Evolutionary conservation across 2,797 vertebrate species (phyloP), one percentile per base, ranked within the genome.

Genomic region (Lutjanus campechanus): DNA sequence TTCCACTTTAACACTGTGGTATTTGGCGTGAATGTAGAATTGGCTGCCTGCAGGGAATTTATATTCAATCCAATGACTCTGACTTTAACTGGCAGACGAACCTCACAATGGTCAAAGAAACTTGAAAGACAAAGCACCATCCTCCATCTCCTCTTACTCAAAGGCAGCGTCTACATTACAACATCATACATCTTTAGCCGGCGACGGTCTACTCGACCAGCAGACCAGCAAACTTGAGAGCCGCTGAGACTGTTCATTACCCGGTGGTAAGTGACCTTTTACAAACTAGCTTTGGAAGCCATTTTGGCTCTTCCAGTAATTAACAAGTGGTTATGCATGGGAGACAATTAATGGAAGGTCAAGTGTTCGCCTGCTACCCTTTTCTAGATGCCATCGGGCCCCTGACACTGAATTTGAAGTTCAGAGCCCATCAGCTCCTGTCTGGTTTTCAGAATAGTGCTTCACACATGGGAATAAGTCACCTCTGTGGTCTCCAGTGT

Each of bases 301-400:
- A 93, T 90, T 93, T 92, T 92, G 89, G 85, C 83, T 94, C 84
- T 86, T 81, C 69, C 76, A 92, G 85, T 94, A 94, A 94, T 94
- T 95, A 94, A 94, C 90, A 94, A 94, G 89, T 93, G 89, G 91
- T 93, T 93, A 92, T 94, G 92, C 90, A 93, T 89, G 84, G 87
- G 61, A 93, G 91, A 94, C 89, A 92, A 94, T 94, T 95, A 93
- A 94, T 86, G 91, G 92, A 94, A 94, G 93, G 92, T 93, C 91
- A 94, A 94, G 92, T 90, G 90, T 90, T 93, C 68, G 59, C 78
- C 83, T 74, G 86, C 80, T 92, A 92, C 86, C 87, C 85, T 93
- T 94, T 93, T 82, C 90, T 83, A 82, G 87, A 90, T 72, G 80
- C 90, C 89, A 86, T 74, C 78, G 80, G 86, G 88, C 82, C 86